Conservation (phyloP, 1,140 invertebrate genomes). For the Drosophila eugracilis region DNA sequence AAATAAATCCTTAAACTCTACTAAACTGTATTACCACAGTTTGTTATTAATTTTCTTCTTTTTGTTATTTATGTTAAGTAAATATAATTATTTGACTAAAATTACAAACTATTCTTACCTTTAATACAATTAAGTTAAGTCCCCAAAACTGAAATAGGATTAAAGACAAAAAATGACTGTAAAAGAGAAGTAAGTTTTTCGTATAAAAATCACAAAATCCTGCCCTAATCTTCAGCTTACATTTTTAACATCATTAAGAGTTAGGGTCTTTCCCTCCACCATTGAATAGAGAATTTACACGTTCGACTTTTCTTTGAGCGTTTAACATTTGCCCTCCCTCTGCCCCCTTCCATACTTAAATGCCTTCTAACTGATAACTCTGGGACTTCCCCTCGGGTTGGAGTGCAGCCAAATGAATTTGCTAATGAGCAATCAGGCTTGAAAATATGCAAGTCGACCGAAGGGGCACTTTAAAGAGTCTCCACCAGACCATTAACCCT, state of each 20-base stretch:
- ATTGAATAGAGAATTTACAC: slow-evolving; percentile 2
- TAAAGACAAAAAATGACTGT: too few relatives aligned
- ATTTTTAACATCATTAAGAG: background rate
- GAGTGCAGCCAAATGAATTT: slow-evolving; percentile 78
- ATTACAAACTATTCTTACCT: too few relatives aligned
- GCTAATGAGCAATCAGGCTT: slow-evolving; percentile 81
- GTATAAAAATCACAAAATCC: background rate
- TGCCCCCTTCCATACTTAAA: slow-evolving; percentile 46
- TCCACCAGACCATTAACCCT: slow-evolving; percentile 5
- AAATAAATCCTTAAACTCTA: too few relatives aligned
- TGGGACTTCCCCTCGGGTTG: slow-evolving; percentile 40
- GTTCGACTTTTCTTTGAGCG: background rate
- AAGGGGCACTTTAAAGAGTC: slow-evolving; percentile 51
- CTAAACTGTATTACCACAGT: too few relatives aligned
- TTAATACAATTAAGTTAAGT: too few relatives aligned
- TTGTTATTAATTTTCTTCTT: too few relatives aligned
- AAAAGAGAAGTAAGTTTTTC: too few relatives aligned
- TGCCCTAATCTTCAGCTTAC: background rate
- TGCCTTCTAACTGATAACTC: slow-evolving; percentile 38
- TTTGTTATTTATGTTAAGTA: too few relatives aligned
- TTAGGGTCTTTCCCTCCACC: background rate
- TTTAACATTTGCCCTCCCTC: slow-evolving; percentile 8
- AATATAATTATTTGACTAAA: too few relatives aligned
- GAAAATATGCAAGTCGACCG: slow-evolving; percentile 56
- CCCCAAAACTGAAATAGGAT: too few relatives aligned